Percentiles rank a stretch among this genome's conserved stretches.
These are phyloP conservation scores for Smithornis capensis DNA, from an alignment of 2,113 vertebrate genomes.

Conservation along the genomic window DNA sequence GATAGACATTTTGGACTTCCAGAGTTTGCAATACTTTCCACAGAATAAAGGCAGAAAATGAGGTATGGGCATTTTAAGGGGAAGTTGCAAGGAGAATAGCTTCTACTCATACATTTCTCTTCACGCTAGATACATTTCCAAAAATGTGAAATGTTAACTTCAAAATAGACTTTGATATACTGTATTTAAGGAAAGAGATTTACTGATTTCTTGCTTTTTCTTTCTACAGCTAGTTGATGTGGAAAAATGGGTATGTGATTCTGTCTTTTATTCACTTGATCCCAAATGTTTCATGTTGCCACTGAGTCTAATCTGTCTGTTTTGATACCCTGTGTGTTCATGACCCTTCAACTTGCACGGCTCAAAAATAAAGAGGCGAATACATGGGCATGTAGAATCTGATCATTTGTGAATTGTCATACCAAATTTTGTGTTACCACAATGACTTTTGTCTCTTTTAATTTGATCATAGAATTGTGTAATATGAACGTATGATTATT, in stretches of 20 bases:
- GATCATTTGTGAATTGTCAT: not conserved
- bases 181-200: slow-evolving; percentile 30
- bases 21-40: not conserved
- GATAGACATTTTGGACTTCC: not conserved
- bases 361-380: slow-evolving; percentile 26
- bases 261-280: slow-evolving; percentile 66
- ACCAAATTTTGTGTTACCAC: not conserved
- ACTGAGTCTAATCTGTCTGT: slow-evolving; percentile 65
- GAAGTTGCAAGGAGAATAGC: not conserved
- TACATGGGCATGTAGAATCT: not conserved
- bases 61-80: not conserved
- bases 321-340: slow-evolving; percentile 57
- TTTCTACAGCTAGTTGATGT: slow-evolving; percentile 86
- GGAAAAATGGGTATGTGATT: slow-evolving; percentile 87
- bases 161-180: slow-evolving; percentile 21
- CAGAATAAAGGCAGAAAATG: not conserved
- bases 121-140: not conserved
- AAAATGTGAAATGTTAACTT: slow-evolving; percentile 14
- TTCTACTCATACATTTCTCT: not conserved
- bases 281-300: slow-evolving; percentile 56
- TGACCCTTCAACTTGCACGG: slow-evolving; percentile 48
- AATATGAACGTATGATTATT: not conserved
- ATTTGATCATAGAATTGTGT: not conserved
- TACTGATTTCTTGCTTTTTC: slow-evolving; percentile 77
- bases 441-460: not conserved